Percentiles rank a stretch among this genome's conserved stretches.
Conservation (phyloP, 2,113 vertebrate species). For the Oxyruncus cristatus region DNA sequence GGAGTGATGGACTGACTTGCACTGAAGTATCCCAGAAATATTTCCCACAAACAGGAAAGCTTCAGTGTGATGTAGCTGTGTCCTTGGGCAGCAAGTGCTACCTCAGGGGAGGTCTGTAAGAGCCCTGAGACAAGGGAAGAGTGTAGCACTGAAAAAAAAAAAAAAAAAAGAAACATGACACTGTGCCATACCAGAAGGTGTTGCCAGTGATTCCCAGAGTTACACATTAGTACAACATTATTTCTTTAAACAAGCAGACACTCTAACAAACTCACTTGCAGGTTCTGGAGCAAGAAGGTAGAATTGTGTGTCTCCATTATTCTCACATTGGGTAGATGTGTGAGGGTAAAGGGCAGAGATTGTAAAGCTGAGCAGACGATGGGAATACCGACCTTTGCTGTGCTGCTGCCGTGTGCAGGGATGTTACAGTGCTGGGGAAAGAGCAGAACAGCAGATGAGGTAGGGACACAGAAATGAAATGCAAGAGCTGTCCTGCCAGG, state of each 20-base stretch:
- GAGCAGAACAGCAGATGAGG: neutral
- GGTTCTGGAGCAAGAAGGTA: neutral
- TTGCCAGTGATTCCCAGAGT: neutral
- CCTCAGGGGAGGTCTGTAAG: neutral
- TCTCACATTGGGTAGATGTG: neutral
- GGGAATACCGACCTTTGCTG: neutral
- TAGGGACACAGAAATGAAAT: neutral
- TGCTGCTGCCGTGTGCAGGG: accelerated
- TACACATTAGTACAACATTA: neutral
- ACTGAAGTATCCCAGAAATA: neutral
- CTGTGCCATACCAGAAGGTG: neutral
- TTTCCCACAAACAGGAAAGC: neutral
- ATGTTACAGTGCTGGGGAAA: neutral
- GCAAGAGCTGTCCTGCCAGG: neutral
- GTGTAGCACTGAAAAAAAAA: neutral
- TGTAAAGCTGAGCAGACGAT: neutral
- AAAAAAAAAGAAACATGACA: neutral
- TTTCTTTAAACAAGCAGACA: neutral
- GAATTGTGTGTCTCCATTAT: neutral
- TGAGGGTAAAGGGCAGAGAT: neutral
- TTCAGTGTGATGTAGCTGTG: accelerated
- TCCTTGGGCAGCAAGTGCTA: neutral
- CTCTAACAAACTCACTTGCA: neutral
- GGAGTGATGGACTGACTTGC: neutral
- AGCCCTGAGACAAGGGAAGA: neutral